phyloP scores from a whole-genome alignment of 2,888 invertebrate species.

The Drosophila sordidapex region DNA sequence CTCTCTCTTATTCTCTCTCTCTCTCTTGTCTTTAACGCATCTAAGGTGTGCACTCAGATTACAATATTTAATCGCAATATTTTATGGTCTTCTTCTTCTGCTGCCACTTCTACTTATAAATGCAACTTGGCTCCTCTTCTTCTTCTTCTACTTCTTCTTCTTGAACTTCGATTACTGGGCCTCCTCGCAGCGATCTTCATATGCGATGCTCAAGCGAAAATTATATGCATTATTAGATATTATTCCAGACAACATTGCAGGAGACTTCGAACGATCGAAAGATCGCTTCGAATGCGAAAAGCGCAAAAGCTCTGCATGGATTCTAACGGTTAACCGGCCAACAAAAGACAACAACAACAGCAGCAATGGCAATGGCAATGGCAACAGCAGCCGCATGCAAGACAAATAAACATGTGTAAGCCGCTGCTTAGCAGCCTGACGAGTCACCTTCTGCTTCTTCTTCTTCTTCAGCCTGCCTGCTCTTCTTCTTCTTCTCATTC shows the following conservation, averaged over 20 bases:
- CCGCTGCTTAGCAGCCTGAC: slow-evolving; percentile 74
- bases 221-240: slow-evolving; percentile 81
- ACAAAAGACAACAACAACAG: slow-evolving; percentile 55
- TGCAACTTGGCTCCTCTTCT: slow-evolving; percentile 1
- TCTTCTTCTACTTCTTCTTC: background rate
- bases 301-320: slow-evolving; percentile 48
- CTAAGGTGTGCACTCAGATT: slow-evolving; percentile 29
- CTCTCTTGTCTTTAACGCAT: background rate
- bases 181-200: slow-evolving; percentile 27
- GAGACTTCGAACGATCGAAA: slow-evolving; percentile 10
- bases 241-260: slow-evolving; percentile 54
- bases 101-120: slow-evolving; percentile 1
- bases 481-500: background rate
- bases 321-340: slow-evolving; percentile 61
- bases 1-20: background rate
- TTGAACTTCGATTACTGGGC: slow-evolving; percentile 22
- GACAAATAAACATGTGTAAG: slow-evolving; percentile 80
- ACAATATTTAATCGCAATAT: slow-evolving; percentile 75
- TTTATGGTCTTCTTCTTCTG: slow-evolving; percentile 51
- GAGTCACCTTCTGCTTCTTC: slow-evolving; percentile 38
- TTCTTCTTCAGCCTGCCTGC: slow-evolving; percentile 1
- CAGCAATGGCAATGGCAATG: slow-evolving; percentile 11
- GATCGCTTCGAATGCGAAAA: slow-evolving; percentile 16
- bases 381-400: slow-evolving; percentile 23
- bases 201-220: slow-evolving; percentile 67